phyloP scores from a whole-genome alignment of 2,888 invertebrate genomes.

The Plebejus melissa region DNA sequence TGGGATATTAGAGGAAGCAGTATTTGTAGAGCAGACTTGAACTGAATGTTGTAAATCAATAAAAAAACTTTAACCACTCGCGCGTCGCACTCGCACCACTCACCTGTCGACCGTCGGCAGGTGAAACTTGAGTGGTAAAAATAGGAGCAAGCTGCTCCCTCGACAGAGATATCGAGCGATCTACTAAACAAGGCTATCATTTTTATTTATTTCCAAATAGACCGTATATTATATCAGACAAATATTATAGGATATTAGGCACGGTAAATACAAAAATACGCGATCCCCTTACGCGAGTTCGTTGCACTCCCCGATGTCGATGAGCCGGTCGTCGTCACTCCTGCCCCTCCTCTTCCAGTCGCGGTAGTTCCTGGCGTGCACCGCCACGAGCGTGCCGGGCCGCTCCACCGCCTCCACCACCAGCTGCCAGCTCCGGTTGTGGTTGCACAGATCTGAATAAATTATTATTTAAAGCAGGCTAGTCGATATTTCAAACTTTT shows the following conservation, averaged over 20 bases:
- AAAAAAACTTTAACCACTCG: neutral
- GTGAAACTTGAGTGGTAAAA: neutral
- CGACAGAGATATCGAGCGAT: neutral
- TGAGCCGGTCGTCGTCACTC: constrained; percentile 36
- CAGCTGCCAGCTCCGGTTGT: constrained; percentile 60
- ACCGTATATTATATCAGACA: neutral
- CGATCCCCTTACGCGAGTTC: constrained; percentile 50
- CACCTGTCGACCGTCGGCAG: too few species aligned
- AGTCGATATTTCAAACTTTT: too few species aligned
- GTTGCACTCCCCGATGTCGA: constrained; percentile 47
- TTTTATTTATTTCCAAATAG: neutral
- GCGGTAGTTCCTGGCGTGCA: constrained; percentile 54
- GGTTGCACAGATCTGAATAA: constrained; percentile 62
- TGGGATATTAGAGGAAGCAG: neutral
- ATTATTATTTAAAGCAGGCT: too few species aligned
- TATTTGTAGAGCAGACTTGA: neutral
- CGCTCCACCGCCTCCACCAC: constrained; percentile 51
- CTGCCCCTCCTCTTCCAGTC: constrained; percentile 56
- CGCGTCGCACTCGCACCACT: too few species aligned
- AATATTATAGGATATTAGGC: too few species aligned
- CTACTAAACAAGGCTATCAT: neutral
- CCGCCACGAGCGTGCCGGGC: constrained; percentile 55
- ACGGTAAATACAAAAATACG: neutral
- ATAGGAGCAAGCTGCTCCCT: neutral
- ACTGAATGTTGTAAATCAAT: neutral